Conservation (phyloP, 2,113 vertebrate genomes). For the Caloenas nicobarica region DNA sequence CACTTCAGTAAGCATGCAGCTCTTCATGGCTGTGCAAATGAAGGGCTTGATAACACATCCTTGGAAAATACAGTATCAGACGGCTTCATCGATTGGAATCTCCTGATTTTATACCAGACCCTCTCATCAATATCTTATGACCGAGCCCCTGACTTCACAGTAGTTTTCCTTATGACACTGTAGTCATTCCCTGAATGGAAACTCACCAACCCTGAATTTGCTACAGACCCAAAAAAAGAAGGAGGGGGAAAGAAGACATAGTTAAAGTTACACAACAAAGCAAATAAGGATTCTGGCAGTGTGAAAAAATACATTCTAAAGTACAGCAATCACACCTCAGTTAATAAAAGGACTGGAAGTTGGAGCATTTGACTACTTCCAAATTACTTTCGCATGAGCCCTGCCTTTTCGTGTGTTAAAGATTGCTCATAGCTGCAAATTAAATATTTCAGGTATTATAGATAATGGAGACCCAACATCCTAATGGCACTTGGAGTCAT, state of each 20-base stretch:
- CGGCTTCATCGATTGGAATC: neutral
- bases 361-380: neutral
- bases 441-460: neutral
- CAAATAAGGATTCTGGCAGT: neutral
- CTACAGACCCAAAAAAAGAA: neutral
- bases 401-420: neutral
- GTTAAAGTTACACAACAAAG: neutral
- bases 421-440: conserved; percentile 12
- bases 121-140: neutral
- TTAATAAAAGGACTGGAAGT: neutral
- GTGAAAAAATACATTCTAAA: neutral
- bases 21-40: neutral
- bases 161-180: neutral
- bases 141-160: neutral
- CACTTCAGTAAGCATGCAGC: neutral
- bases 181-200: neutral
- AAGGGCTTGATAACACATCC: neutral
- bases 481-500: neutral
- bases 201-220: neutral
- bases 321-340: neutral
- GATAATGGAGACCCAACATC: neutral
- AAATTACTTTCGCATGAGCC: neutral
- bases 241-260: neutral
- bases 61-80: neutral
- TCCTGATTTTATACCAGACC: neutral